Evolutionary conservation across 2,888 invertebrate genomes (phyloP), one percentile per base, ranked within the genome.

Genomic region (Griposia aprilina): DNA sequence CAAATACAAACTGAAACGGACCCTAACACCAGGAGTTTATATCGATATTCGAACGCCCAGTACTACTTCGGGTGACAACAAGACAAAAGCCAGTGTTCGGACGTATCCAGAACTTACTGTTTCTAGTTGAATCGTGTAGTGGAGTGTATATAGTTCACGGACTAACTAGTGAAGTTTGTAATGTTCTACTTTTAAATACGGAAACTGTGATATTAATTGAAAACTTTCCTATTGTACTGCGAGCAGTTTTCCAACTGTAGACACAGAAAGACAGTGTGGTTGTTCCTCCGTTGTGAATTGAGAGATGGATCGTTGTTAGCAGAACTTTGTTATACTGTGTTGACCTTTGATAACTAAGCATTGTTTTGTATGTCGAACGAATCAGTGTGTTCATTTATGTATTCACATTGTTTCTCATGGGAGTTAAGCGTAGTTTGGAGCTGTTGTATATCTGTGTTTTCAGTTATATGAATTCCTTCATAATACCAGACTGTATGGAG

Each of bases 61-160:
- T 98, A 98, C 93, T 98, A 98, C 93, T 98, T 98, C 92, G 98
- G 98, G 97, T 98, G 98, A 98, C 98, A 97, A 91, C 97, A 97
- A 93, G 97, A 97, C 86, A 95, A 95, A 92, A 95, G 93, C 90
- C 95, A 97, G 92, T 96, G 97, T 91, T 93, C 97, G 90, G 97
- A 97, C 88, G 95, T 96, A 88, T 96, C 97, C 85, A 96, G 97
- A 93, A 97, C 97, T 92, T 97, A 97, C 93, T 97, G 97, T 96
- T 97, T 97, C 95, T 97, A 97, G 95, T 93, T 93, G 82, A 91
- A 91, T 88, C 80, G 94, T 94, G 95, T 95, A 95, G 95, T 93
- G 92, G 93, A 94, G 93, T 94, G 94, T 94, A 93, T 90, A 92
- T 93, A 93, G 90, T 89, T 91, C 89, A 90, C 83, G 85, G 89